Evolutionary conservation across 1,140 invertebrate genomes (phyloP).

Genomic region (Parasteatoda tepidariorum): DNA sequence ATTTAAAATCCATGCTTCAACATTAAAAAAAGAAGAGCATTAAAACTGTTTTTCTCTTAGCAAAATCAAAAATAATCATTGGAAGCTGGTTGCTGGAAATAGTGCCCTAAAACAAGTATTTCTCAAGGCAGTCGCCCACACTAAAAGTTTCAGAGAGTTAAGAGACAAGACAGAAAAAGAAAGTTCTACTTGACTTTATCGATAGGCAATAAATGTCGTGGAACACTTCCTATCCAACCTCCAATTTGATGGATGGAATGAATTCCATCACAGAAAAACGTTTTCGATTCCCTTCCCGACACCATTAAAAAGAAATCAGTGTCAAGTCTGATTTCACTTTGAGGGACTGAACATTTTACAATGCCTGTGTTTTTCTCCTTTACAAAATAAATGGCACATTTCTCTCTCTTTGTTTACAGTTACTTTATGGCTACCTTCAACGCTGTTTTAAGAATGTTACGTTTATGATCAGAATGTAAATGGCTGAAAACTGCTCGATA

Average conservation of each 20-base stretch:
- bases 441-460: too few species aligned
- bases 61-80: too few species aligned
- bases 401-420: slow-evolving; percentile 28
- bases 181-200: not conserved
- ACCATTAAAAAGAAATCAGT: slow-evolving; percentile 59
- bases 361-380: not conserved
- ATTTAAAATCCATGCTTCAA: too few species aligned
- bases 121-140: not conserved
- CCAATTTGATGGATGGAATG: slow-evolving; percentile 41
- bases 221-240: not conserved
- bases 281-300: slow-evolving; percentile 24
- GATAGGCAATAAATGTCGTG: slow-evolving; percentile 49
- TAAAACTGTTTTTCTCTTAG: too few species aligned
- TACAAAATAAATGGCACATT: not conserved
- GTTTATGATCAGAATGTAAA: too few species aligned
- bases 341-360: not conserved
- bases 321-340: slow-evolving; percentile 3
- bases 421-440: too few species aligned
- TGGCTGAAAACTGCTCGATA: too few species aligned
- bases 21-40: too few species aligned
- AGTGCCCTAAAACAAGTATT: too few species aligned
- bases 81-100: too few species aligned
- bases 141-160: too few species aligned
- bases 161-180: not conserved
- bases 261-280: slow-evolving; percentile 26